Evolutionary conservation across 2,797 vertebrate genomes (phyloP), one percentile per base, ranked within the genome.

Genomic region (Neosilurus mollespiculum): DNA sequence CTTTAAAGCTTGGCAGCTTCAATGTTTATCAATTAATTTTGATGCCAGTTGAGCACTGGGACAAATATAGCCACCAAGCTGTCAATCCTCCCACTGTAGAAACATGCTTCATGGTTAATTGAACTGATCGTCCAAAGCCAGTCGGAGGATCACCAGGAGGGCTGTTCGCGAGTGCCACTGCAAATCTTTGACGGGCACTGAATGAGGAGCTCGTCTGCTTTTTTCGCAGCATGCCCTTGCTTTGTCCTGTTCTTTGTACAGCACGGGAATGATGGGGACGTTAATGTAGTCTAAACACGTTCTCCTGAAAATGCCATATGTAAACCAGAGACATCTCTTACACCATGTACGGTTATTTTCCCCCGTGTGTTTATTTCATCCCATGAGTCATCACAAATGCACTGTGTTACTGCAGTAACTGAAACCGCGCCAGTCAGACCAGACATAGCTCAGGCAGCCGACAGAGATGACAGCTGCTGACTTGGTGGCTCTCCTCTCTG

Each of bases 331-430:
- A 80, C 81, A 75, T 81, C 79, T 81, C 34, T 80, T 69, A 34
- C 81, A 79, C 87, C 87, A 84, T 87, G 83, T 82, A 87, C 34
- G 84, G 81, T 76, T 79, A 86, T 85, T 85, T 77, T 72, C 76
- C 81, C 73, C 77, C 34, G 65, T 69, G 78, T 90, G 88, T 87
- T 89, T 87, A 86, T 78, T 85, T 85, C 83, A 82, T 81, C 66
- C 67, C 24, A 30, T 84, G 83, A 85, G 86, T 85, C 85, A 87
- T 83, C 65, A 80, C 84, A 80, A 85, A 82, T 72, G 85, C 69
- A 43, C 54, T 30, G 80, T 67, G 65, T 53, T 79, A 78, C 70
- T 78, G 83, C 78, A 82, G 70, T 65, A 77, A 75, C 73, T 83
- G 81, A 80, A 78, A 37, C 69, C 73, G 81, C 49, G 58, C 78